Percentiles rank a stretch among this genome's conserved stretches.
Conservation (phyloP, 2,888 invertebrate species). For the Agrotis ipsilon region DNA sequence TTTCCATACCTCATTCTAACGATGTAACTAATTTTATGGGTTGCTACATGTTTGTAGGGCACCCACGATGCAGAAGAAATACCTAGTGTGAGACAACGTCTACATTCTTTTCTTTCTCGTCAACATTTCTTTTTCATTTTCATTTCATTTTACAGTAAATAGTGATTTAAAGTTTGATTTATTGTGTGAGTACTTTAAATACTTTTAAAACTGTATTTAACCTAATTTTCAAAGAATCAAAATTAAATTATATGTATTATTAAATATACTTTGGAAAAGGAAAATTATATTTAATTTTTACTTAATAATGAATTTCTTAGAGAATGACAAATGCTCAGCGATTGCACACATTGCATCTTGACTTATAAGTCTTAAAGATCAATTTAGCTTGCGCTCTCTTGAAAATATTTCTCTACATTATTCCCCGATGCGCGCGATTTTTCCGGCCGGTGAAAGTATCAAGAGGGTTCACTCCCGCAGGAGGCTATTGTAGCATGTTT, state of each 20-base stretch:
- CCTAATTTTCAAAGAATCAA: neutral
- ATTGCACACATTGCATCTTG: conserved; percentile 36
- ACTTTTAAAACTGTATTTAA: neutral
- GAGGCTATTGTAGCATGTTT: conserved; percentile 91
- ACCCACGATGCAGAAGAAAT: too few species aligned
- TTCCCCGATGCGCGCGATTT: conserved; percentile 67
- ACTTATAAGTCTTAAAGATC: conserved; percentile 59
- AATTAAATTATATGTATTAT: neutral
- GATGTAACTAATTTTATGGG: neutral
- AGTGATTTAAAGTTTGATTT: neutral
- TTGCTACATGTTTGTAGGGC: neutral
- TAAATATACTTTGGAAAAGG: neutral
- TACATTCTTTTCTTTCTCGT: too few species aligned
- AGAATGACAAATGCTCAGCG: conserved; percentile 10
- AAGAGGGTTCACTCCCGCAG: conserved; percentile 80
- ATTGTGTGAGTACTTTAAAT: too few species aligned
- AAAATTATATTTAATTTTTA: conserved; percentile 14
- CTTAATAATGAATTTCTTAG: conserved; percentile 34
- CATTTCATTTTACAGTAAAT: too few species aligned
- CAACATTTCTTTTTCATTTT: too few species aligned
- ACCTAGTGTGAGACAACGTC: too few species aligned
- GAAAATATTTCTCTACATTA: conserved; percentile 52
- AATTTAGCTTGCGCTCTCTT: conserved; percentile 62
- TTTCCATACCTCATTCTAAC: too few species aligned
- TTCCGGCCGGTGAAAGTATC: conserved; percentile 79